Base-by-base conservation (phyloP, 2,113 vertebrate species). In the Typhlomys cinereus region DNA sequence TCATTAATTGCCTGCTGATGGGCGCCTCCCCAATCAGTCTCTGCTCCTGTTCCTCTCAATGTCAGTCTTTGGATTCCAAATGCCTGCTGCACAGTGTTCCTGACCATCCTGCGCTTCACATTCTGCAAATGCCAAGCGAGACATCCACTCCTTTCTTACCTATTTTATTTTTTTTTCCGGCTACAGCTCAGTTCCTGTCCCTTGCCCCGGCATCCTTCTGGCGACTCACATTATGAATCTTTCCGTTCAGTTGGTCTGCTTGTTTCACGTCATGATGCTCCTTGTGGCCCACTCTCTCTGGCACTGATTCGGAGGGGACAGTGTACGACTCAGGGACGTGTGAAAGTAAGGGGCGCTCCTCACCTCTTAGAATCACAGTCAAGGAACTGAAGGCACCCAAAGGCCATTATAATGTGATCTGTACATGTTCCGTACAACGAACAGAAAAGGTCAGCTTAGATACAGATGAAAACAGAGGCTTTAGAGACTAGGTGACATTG, bases 71-170 rank as follows among this genome's bases (percentile, higher is more conserved):
- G 54, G 54, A 8, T 12, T 92, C 76, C 1, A 0, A 66, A n/a
- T 15, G 9, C 57, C 23, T 69, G 27, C 36, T 31, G 1, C 5
- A 17, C 1, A 1, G 25, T 27, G 10, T 27, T 2, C 13, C 41
- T 23, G 39, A 73, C 8, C 15, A 25, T 23, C 21, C 20, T 4
- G 2, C n/a, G n/a, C 34, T 66, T 34, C 4, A 18, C 3, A 15
- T 46, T 36, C 3, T 11, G 11, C 18, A 4, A 14, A 9, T 14
- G 44, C 5, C 0, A 9, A 2, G 25, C n/a, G n/a, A n/a, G n/a
- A n/a, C n/a, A n/a, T 67, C 13, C 10, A 52, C 23, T 83, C 36
- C 4, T 4, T 67, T 34, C 7, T 39, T 34, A 41, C 12, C 74
- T 39, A 4, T 41, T 39, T 29, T 20, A 29, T 91, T 71, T 34